These are phyloP conservation scores for Manis crassicaudata DNA, from an alignment of 2,797 vertebrate genomes.

Conservation along the genomic window DNA sequence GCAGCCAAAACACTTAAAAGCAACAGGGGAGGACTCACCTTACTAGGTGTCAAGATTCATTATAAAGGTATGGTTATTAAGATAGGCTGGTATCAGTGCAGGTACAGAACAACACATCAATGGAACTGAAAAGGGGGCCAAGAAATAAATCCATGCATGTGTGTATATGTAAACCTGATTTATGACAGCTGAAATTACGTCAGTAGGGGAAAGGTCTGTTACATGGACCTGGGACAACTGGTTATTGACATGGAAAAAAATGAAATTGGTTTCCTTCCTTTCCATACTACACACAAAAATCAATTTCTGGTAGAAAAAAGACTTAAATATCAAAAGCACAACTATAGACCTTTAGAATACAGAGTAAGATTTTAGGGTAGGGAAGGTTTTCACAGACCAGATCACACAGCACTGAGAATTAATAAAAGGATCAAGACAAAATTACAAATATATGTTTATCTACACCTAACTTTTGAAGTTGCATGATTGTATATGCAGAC, in stretches of 20 bases:
- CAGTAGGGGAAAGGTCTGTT: not conserved
- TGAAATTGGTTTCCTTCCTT: not conserved
- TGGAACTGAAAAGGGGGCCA: not conserved
- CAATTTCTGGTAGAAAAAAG: not conserved
- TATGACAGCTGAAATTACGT: not conserved
- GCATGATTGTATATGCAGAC: not conserved
- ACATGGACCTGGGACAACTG: not conserved
- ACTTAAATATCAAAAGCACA: not conserved
- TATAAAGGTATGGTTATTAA: not conserved
- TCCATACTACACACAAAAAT: not conserved
- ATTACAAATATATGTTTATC: not conserved
- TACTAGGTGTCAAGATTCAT: not conserved
- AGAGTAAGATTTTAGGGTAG: not conserved
- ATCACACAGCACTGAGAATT: not conserved
- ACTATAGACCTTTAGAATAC: not conserved
- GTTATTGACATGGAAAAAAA: not conserved
- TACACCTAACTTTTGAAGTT: not conserved
- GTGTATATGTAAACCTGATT: not conserved
- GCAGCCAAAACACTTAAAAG: not conserved
- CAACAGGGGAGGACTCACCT: not conserved
- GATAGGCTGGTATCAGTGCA: not conserved
- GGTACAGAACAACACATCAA: not conserved
- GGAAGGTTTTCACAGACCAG: constrained; percentile 29
- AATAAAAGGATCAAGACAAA: not conserved
- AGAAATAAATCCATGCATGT: not conserved